Evolutionary conservation across 2,113 vertebrate species (phyloP).

Genomic region (Larimichthys polyactis): DNA sequence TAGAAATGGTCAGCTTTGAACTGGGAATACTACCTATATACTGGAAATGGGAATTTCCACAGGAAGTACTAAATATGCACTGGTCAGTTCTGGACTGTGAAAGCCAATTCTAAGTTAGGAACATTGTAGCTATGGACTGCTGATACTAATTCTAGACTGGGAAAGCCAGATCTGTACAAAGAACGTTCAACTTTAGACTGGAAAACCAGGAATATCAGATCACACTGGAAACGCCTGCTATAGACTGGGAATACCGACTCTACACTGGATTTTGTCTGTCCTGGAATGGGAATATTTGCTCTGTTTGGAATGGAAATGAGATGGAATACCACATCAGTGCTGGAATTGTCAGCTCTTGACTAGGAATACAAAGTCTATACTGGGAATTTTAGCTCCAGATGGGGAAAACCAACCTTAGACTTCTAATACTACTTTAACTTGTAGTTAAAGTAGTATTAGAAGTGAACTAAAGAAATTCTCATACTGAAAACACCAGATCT

Average conservation of each 20-base stretch:
- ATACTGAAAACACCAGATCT: background rate
- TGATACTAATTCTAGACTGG: background rate
- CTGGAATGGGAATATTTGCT: background rate
- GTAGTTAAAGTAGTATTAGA: no score
- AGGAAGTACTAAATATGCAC: background rate
- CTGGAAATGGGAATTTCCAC: background rate
- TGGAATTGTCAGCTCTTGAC: background rate
- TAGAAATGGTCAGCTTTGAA: no score
- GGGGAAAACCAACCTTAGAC: background rate
- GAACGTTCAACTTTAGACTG: background rate
- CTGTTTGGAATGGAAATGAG: no score
- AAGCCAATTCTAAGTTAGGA: background rate
- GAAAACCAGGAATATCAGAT: background rate
- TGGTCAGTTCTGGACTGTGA: background rate
- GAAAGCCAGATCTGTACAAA: no score
- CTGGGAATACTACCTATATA: background rate
- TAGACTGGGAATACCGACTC: background rate
- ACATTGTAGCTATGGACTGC: background rate
- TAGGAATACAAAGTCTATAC: background rate
- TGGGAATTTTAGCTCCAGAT: no score
- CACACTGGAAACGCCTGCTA: no score
- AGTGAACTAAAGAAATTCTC: background rate
- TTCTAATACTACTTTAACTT: background rate
- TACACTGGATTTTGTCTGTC: background rate
- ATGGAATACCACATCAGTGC: no score